A percentile compares a stretch with the other conserved stretches of the same genome.
phyloP scores from a whole-genome alignment of 2,113 vertebrate species.

The Xiphorhynchus elegans region DNA sequence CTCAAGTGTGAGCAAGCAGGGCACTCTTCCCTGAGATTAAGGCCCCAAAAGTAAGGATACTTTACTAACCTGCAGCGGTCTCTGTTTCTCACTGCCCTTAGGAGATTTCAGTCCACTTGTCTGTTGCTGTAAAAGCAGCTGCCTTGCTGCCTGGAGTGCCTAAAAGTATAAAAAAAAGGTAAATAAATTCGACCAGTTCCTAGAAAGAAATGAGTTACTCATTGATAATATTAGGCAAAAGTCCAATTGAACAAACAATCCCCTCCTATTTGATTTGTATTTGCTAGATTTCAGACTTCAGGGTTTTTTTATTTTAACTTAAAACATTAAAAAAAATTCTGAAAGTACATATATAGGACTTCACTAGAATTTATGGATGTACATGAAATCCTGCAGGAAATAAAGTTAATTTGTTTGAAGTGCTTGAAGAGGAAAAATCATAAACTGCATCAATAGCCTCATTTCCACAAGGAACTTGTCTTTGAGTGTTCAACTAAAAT shows the following conservation, averaged over 20 bases:
- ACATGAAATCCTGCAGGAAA: conserved; percentile 84
- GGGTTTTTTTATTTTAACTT: background rate
- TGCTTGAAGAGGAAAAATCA: conserved; percentile 83
- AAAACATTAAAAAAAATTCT: conserved; percentile 19
- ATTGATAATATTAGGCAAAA: conserved; percentile 11
- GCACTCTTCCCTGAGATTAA: background rate
- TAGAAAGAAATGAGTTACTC: conserved; percentile 45
- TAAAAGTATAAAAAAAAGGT: conserved; percentile 71
- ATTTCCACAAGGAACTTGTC: conserved; percentile 88
- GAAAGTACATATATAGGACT: conserved; percentile 60
- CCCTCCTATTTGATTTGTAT: conserved; percentile 13
- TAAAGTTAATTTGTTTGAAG: conserved; percentile 87
- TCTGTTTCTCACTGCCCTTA: conserved; percentile 98
- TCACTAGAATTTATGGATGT: conserved; percentile 77
- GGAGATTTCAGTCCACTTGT: conserved; percentile 98
- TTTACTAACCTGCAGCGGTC: conserved; percentile 95
- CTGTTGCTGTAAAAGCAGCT: conserved; percentile 99
- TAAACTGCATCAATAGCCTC: conserved; percentile 86
- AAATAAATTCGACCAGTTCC: conserved; percentile 45
- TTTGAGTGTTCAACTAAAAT: conserved; percentile 95
- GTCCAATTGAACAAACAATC: conserved; percentile 39
- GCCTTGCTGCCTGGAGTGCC: conserved; percentile 98
- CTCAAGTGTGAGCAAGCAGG: background rate
- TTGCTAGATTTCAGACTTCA: conserved; percentile 22
- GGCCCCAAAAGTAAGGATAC: conserved; percentile 10